A percentile compares a stretch with the other conserved stretches of the same genome.
Evolutionary conservation across 2,113 vertebrate genomes (phyloP).

Genomic region (Myrmecophaga tridactyla): DNA sequence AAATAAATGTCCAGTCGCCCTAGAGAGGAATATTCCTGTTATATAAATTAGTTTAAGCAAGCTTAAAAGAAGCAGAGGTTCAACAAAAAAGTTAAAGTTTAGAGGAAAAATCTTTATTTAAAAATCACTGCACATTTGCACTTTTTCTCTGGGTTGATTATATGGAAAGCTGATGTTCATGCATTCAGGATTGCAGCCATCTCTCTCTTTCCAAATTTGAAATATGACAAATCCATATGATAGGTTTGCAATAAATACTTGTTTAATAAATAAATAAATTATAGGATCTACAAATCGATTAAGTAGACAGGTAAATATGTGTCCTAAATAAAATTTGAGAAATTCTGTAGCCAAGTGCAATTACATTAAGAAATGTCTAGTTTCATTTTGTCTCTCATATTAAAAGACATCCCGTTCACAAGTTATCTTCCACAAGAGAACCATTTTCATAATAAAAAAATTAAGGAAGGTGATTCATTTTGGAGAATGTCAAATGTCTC

Average conservation of each 20-base stretch:
- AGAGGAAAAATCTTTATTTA: not conserved
- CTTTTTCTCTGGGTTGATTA: not conserved
- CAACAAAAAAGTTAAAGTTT: not conserved
- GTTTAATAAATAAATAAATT: constrained; percentile 21
- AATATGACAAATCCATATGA: not conserved
- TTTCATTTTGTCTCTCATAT: not conserved
- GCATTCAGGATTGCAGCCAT: not conserved
- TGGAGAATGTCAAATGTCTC: not conserved
- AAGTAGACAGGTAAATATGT: not conserved
- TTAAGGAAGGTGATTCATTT: not conserved
- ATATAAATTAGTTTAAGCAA: not conserved
- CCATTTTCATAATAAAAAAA: not conserved
- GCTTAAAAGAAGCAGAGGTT: not conserved
- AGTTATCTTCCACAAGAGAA: not conserved
- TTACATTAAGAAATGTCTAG: not conserved
- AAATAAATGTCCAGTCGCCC: not conserved
- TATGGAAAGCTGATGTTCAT: not conserved
- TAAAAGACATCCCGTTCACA: not conserved
- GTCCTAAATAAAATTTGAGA: not conserved
- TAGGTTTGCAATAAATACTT: not conserved
- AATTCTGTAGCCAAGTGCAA: not conserved
- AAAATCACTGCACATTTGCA: too few species aligned
- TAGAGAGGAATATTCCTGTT: not conserved
- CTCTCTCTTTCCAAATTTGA: not conserved
- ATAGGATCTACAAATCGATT: not conserved